Conservation (phyloP, 1,140 invertebrate genomes). For the Melanaphis sacchari region DNA sequence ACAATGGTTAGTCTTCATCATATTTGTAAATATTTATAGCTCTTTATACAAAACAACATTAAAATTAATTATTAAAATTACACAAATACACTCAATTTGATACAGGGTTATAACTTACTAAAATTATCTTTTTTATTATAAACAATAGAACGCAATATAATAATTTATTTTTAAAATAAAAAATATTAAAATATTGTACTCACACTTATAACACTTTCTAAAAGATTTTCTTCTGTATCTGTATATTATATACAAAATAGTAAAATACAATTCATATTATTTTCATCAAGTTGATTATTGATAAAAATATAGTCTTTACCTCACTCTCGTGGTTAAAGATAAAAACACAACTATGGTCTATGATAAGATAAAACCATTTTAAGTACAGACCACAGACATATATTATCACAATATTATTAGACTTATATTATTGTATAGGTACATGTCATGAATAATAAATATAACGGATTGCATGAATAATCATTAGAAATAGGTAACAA, state of each 20-base stretch:
- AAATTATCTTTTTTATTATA: not conserved
- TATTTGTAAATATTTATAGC: not conserved
- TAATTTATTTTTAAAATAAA: not conserved
- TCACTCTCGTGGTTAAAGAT: slow-evolving; percentile 28
- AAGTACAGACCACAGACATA: no score
- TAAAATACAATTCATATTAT: not conserved
- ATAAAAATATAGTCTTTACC: slow-evolving; percentile 29
- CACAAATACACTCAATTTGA: not conserved
- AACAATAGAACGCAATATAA: not conserved
- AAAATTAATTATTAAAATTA: not conserved
- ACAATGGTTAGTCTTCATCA: not conserved
- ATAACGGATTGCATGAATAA: no score
- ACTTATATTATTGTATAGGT: no score
- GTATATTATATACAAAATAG: slow-evolving; percentile 15
- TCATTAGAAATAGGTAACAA: no score
- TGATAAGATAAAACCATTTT: not conserved
- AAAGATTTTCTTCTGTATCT: not conserved
- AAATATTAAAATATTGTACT: not conserved
- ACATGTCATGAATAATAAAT: no score
- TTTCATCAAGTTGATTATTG: slow-evolving; percentile 32
- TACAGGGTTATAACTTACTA: not conserved
- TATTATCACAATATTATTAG: no score
- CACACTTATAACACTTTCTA: not conserved
- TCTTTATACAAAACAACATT: not conserved
- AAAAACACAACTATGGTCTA: not conserved